Evolutionary conservation across 2,888 invertebrate genomes (phyloP), one percentile per base, ranked within the genome.

Genomic region (Thera britannica): DNA sequence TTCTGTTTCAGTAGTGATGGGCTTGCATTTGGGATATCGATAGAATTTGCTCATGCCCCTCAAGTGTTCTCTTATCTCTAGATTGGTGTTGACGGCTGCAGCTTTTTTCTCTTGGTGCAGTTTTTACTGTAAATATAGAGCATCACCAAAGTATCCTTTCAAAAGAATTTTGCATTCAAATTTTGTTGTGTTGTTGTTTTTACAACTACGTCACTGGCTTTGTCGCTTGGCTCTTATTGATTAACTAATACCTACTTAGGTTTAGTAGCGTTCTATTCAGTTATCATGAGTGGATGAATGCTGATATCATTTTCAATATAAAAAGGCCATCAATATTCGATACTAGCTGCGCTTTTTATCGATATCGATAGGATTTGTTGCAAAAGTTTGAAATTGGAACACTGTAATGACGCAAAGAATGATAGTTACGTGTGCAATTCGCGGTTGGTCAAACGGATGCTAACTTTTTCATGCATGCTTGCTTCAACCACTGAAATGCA

Each of bases 1-100:
- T 72, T 74, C 76, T 62, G 62, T 75, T 78, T 76, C 74, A 69
- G 71, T 83, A 82, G 78, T 80, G 79, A 78, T 73, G 78, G 58
- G 72, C 70, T 66, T 69, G 68, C 74, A 67, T 70, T 74, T 66
- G 72, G 71, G 72, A 74, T 70, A 78, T 82, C 80, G 79, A 82
- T 79, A 76, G 65, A 74, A 74, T 75, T 74, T 77, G 71, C 71
- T 62, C 67, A 62, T 68, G 62, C 68, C 65, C 67, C 73, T 71
- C 72, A 65, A 74, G 70, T 71, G 76, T 77, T 73, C 72, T 70
- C 73, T 63, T 66, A 72, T 65, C 65, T 58, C 65, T 70, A 62
- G 71, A 80, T 79, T 74, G 73, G 68, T 68, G 65, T 58, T 78
- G 80, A 81, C 80, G 73, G 67, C 59, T 62, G 70, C 66, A 69